These are phyloP conservation scores for Troides oblongomaculatus DNA, from an alignment of 2,888 invertebrate genomes.

Conservation along the genomic window DNA sequence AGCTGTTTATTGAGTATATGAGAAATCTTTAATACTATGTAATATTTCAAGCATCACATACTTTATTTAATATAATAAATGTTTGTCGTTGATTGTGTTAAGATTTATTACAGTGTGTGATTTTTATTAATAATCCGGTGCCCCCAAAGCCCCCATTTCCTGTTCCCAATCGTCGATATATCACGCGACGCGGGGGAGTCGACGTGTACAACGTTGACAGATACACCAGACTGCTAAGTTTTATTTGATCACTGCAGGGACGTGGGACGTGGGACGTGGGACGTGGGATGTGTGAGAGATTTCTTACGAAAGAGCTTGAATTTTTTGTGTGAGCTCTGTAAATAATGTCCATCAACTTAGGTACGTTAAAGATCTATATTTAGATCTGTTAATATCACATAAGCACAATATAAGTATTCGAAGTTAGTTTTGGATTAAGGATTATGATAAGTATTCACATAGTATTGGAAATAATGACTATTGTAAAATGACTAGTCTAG, in stretches of 20 bases:
- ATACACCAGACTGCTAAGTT: constrained; percentile 55
- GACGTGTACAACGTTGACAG: constrained; percentile 56
- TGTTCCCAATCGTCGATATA: constrained; percentile 49
- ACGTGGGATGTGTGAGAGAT: constrained; percentile 33
- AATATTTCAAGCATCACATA: no score
- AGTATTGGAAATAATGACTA: no score
- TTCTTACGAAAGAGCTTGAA: constrained; percentile 10
- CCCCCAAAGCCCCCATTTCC: constrained; percentile 44
- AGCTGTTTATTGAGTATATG: no score
- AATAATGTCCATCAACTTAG: constrained; percentile 9
- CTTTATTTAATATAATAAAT: no score
- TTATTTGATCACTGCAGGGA: constrained; percentile 56
- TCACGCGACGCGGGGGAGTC: constrained; percentile 40
- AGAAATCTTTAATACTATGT: no score
- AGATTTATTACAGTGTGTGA: constrained; percentile 7
- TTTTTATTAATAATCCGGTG: constrained; percentile 24
- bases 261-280: constrained; percentile 31
- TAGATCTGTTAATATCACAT: neutral
- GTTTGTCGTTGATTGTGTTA: neutral
- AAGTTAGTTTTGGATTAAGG: neutral
- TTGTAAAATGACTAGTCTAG: no score
- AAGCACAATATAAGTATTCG: neutral
- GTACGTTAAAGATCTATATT: constrained; percentile 1
- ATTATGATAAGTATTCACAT: no score
- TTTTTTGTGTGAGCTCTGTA: constrained; percentile 5